A percentile compares a stretch with the other conserved stretches of the same genome.
These are phyloP conservation scores for Nephrotoma guestfalica DNA, from an alignment of 2,888 invertebrate species.

Conservation along the genomic window DNA sequence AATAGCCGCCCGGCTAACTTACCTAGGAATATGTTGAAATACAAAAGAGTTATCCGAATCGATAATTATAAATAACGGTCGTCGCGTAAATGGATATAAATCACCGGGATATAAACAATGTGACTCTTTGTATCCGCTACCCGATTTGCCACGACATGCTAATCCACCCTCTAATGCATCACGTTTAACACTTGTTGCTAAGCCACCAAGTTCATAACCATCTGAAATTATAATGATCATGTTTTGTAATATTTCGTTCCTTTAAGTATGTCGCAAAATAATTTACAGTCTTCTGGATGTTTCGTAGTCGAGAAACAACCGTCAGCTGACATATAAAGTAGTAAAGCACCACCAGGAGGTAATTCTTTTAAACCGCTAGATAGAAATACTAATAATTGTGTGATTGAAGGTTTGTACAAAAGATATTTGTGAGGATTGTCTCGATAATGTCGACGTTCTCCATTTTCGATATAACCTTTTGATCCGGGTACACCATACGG, in stretches of 20 bases:
- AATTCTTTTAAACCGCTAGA: constrained; percentile 87
- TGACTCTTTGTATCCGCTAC: constrained; percentile 41
- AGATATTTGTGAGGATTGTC: constrained; percentile 96
- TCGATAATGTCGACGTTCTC: constrained; percentile 49
- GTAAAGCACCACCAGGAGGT: constrained; percentile 76
- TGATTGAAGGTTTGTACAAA: constrained; percentile 86
- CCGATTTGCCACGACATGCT: constrained; percentile 29
- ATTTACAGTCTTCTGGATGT: constrained; percentile 77
- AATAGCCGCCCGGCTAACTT: background rate
- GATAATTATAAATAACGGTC: constrained; percentile 84
- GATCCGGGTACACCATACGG: constrained; percentile 38
- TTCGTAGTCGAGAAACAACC: constrained; percentile 70
- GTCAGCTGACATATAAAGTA: constrained; percentile 89
- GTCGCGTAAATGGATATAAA: constrained; percentile 79
- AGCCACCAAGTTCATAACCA: constrained; percentile 85
- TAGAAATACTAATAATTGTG: constrained; percentile 85
- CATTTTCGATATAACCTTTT: constrained; percentile 52
- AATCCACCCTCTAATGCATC: constrained; percentile 41
- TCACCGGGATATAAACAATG: constrained; percentile 87
- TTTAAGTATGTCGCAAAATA: constrained; percentile 4
- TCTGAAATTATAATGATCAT: constrained; percentile 33
- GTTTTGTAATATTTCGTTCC: background rate
- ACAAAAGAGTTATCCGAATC: constrained; percentile 93
- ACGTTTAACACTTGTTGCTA: constrained; percentile 73
- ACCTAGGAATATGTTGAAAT: constrained; percentile 71